phyloP scores from a whole-genome alignment of 2,797 vertebrate species.

The Melopsittacus undulatus region DNA sequence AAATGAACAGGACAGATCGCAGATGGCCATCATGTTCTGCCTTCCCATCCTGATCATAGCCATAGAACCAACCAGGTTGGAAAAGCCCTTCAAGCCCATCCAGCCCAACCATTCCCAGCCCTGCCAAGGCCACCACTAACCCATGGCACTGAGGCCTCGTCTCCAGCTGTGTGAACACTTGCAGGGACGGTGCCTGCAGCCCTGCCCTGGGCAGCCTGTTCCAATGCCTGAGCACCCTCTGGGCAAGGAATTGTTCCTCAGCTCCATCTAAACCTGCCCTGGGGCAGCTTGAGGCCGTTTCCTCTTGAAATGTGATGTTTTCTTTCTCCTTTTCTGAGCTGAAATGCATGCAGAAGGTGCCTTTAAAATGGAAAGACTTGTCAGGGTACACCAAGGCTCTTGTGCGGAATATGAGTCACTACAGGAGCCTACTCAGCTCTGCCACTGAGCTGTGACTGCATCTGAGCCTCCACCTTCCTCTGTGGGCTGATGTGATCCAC shows the following conservation, averaged over 20 bases:
- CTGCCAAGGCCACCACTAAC: not conserved
- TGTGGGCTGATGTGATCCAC: not conserved
- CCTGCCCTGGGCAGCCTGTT: too few relatives aligned
- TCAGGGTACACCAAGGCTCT: not conserved
- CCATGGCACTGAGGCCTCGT: not conserved
- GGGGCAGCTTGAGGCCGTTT: not conserved
- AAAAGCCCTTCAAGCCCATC: fast-evolving
- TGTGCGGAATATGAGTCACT: fast-evolving
- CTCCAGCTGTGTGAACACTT: too few relatives aligned
- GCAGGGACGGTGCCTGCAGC: too few relatives aligned
- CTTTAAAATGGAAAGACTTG: not conserved
- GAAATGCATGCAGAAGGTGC: not conserved
- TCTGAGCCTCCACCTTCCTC: not conserved
- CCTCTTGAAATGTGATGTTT: not conserved
- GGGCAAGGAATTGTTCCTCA: not conserved
- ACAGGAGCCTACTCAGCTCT: not conserved
- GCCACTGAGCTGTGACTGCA: not conserved
- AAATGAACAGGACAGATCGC: not conserved
- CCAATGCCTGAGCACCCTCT: not conserved
- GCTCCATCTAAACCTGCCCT: not conserved
- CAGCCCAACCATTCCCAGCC: not conserved
- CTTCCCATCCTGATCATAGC: not conserved
- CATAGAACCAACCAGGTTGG: not conserved
- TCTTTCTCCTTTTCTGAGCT: not conserved
- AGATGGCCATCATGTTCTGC: not conserved